Evolutionary conservation across 2,113 vertebrate species (phyloP).

Genomic region (Microcebus tavaratra): DNA sequence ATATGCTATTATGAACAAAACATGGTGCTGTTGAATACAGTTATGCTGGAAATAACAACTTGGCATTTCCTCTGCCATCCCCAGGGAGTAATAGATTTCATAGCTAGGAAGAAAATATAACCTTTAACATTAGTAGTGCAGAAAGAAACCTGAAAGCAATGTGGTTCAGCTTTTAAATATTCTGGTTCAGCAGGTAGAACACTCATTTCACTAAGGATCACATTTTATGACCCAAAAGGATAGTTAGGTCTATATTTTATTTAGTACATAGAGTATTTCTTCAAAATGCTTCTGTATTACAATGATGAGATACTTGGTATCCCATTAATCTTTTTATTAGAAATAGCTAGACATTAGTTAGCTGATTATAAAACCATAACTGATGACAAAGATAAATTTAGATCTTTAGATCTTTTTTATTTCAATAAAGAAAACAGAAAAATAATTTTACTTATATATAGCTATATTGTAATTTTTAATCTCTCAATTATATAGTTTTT

Average conservation of each 20-base stretch:
- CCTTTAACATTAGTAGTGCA: neutral
- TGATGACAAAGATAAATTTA: neutral
- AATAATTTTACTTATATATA: neutral
- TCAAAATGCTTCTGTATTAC: conserved; percentile 1
- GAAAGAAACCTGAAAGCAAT: conserved; percentile 16
- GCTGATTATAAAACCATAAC: neutral
- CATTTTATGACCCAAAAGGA: neutral
- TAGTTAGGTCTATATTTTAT: neutral
- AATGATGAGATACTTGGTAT: neutral
- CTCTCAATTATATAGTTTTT: conserved; percentile 11
- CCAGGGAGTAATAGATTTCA: neutral
- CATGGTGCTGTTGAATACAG: neutral
- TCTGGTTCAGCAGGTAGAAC: neutral
- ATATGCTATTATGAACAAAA: neutral
- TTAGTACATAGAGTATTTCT: neutral
- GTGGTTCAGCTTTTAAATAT: neutral
- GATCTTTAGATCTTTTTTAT: neutral
- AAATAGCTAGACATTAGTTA: neutral
- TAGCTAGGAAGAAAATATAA: neutral
- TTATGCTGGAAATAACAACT: neutral
- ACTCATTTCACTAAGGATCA: neutral
- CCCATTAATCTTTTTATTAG: neutral
- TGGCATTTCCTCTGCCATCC: neutral
- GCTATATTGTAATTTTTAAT: neutral
- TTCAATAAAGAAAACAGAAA: conserved; percentile 41